Conservation (phyloP, 2,888 invertebrate species). For the Spodoptera littoralis region DNA sequence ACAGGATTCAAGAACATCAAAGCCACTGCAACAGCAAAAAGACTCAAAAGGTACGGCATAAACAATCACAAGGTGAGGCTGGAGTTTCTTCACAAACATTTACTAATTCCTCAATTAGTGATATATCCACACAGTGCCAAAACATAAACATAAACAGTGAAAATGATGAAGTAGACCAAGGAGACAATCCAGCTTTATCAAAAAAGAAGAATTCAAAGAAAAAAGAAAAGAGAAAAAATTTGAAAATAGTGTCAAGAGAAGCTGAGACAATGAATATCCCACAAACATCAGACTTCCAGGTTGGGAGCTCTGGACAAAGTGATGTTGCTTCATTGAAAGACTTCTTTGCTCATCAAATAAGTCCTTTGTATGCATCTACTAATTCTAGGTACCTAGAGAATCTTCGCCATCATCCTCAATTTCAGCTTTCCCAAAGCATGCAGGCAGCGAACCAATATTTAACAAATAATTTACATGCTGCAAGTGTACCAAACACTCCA, state of each 20-base stretch:
- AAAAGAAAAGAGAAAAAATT: conserved; percentile 71
- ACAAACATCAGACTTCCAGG: conserved; percentile 50
- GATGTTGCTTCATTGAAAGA: conserved; percentile 69
- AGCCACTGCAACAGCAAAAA: conserved; percentile 45
- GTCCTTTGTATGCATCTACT: conserved; percentile 73
- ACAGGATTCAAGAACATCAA: conserved; percentile 60
- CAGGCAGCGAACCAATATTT: conserved; percentile 37
- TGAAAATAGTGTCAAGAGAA: conserved; percentile 66
- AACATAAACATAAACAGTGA: conserved; percentile 62
- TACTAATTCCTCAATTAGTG: conserved; percentile 53
- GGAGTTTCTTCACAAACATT: conserved; percentile 41
- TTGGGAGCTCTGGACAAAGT: conserved; percentile 48
- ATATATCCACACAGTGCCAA: conserved; percentile 58
- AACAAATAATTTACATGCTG: conserved; percentile 53
- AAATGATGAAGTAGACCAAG: conserved; percentile 55
- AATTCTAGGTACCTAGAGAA: conserved; percentile 80
- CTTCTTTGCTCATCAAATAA: conserved; percentile 69
- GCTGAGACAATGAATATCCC: conserved; percentile 40
- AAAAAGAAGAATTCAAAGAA: conserved; percentile 76
- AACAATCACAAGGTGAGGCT: conserved; percentile 42
- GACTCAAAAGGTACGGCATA: conserved; percentile 44
- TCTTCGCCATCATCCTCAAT: conserved; percentile 77
- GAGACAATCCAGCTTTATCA: conserved; percentile 45
- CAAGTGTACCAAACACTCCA: conserved; percentile 69
- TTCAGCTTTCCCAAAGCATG: conserved; percentile 68